Percentiles rank a stretch among this genome's conserved stretches.
Conservation (phyloP, 1,140 invertebrate species). For the Drosophila orosa region DNA sequence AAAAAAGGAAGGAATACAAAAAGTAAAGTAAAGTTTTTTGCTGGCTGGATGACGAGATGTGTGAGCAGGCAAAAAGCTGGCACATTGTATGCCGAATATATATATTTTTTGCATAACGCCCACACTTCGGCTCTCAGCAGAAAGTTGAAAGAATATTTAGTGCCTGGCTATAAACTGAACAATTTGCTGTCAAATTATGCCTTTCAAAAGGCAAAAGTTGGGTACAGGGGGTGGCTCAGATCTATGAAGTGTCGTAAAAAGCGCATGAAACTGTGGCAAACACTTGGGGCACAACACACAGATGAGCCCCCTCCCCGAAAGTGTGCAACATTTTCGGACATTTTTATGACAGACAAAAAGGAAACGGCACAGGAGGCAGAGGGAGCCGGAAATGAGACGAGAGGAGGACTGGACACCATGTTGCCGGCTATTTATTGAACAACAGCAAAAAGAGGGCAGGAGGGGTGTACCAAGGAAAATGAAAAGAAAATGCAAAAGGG, state of each 20-base stretch:
- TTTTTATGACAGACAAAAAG: slow-evolving; percentile 59
- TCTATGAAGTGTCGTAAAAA: slow-evolving; percentile 70
- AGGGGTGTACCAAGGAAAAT: neutral
- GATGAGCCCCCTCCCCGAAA: neutral
- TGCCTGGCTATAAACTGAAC: slow-evolving; percentile 64
- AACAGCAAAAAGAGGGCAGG: slow-evolving; percentile 19
- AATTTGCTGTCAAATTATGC: slow-evolving; percentile 78
- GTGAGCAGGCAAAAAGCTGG: slow-evolving; percentile 10
- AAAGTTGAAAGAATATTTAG: slow-evolving; percentile 62
- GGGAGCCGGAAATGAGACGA: slow-evolving; percentile 37
- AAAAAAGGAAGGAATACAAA: slow-evolving; percentile 15
- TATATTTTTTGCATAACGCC: slow-evolving; percentile 38
- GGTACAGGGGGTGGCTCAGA: neutral
- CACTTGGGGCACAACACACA: slow-evolving; percentile 51
- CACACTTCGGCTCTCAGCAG: slow-evolving; percentile 2
- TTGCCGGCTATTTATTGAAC: slow-evolving; percentile 66
- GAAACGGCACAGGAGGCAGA: slow-evolving; percentile 12
- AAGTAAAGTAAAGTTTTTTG: slow-evolving; percentile 15
- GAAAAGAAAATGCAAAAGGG: neutral
- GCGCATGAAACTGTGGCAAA: slow-evolving; percentile 58
- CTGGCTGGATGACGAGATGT: neutral
- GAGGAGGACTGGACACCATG: slow-evolving; percentile 41
- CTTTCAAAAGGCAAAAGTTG: slow-evolving; percentile 36
- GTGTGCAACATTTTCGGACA: slow-evolving; percentile 71
- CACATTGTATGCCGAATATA: slow-evolving; percentile 61